These are phyloP conservation scores for Ptilonorhynchus violaceus DNA, from an alignment of 2,113 vertebrate species.

Conservation along the genomic window DNA sequence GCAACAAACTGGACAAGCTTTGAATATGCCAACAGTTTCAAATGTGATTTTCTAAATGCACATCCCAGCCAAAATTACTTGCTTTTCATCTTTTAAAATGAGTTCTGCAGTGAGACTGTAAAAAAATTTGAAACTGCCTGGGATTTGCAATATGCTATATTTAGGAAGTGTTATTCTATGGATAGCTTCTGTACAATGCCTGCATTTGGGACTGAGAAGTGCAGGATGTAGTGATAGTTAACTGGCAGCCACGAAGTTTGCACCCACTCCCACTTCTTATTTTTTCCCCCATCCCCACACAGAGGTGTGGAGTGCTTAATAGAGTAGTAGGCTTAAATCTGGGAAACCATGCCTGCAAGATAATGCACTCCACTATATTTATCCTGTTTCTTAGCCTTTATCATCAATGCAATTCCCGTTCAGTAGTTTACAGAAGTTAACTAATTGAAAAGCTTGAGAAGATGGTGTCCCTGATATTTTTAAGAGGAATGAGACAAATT, in stretches of 20 bases:
- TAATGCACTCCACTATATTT: not conserved
- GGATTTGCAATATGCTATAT: not conserved
- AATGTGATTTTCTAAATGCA: not conserved
- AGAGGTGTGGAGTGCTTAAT: not conserved
- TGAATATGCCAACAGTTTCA: not conserved
- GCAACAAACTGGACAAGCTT: not conserved
- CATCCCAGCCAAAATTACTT: not conserved
- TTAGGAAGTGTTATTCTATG: not conserved
- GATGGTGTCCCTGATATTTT: not conserved
- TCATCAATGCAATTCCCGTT: not conserved
- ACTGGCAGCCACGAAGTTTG: not conserved
- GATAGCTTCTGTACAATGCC: not conserved
- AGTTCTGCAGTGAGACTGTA: not conserved
- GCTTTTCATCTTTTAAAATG: not conserved
- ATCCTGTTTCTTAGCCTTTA: not conserved
- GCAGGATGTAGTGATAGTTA: not conserved
- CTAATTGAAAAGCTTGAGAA: not conserved
- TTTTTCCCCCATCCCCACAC: not conserved
- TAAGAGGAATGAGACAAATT: not conserved
- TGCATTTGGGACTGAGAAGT: not conserved
- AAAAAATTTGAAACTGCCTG: not conserved
- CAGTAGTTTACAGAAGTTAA: not conserved
- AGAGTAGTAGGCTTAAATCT: not conserved
- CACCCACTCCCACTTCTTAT: accelerated
- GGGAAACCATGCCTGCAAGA: not conserved